phyloP scores from a whole-genome alignment of 2,797 vertebrate genomes.

The Aeoliscus strigatus region DNA sequence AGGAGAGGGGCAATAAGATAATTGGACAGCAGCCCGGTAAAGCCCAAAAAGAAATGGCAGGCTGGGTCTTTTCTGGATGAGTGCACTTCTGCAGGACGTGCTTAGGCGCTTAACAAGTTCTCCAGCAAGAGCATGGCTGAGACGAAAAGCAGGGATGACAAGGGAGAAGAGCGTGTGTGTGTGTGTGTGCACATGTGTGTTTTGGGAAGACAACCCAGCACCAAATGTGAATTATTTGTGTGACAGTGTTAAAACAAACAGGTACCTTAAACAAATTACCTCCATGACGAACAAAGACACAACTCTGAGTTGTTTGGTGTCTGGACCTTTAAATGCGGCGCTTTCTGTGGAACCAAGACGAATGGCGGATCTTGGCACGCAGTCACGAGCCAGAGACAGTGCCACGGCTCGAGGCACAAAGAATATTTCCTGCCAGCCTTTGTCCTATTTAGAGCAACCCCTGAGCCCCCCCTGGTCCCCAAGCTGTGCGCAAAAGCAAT shows the following conservation, averaged over 20 bases:
- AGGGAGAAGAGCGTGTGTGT: constrained; percentile 11
- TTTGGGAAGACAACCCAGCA: no score
- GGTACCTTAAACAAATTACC: constrained; percentile 8
- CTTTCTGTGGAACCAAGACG: constrained; percentile 2
- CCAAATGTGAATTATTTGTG: background rate
- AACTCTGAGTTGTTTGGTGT: constrained; percentile 7
- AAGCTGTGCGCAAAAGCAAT: constrained; percentile 51
- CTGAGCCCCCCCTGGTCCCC: constrained; percentile 15
- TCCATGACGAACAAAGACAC: background rate
- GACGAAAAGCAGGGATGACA: constrained; percentile 28
- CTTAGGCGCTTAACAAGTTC: constrained; percentile 51
- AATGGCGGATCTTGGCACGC: constrained; percentile 25
- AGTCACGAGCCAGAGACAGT: constrained; percentile 25
- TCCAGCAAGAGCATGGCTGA: constrained; percentile 13
- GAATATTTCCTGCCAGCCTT: constrained; percentile 45
- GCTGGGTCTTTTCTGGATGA: constrained; percentile 55
- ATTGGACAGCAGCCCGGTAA: constrained; percentile 40
- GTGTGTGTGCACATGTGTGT: background rate
- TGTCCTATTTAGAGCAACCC: constrained; percentile 57
- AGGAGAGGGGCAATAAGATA: constrained; percentile 21
- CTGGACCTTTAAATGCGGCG: constrained; percentile 18
- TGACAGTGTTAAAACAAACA: constrained; percentile 3
- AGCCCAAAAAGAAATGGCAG: constrained; percentile 38
- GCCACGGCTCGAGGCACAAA: constrained; percentile 37
- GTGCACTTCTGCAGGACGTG: constrained; percentile 55